These are phyloP conservation scores for Alca torda DNA, from an alignment of 2,797 vertebrate species.

Conservation along the genomic window DNA sequence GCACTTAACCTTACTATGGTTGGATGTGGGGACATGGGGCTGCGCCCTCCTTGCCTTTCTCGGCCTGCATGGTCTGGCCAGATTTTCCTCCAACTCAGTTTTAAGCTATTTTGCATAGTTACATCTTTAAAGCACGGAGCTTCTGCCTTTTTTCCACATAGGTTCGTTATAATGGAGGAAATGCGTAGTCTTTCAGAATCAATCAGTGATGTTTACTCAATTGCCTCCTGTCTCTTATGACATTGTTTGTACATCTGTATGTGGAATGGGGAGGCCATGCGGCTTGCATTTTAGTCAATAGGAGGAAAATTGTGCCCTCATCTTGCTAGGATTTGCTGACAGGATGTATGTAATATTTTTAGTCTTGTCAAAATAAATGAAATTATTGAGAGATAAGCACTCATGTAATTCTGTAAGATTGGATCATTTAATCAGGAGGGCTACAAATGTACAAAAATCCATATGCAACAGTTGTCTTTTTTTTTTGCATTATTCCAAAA, in stretches of 20 bases:
- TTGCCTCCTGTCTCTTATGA: not conserved
- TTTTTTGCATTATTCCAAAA: not conserved
- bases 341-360: not conserved
- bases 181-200: not conserved
- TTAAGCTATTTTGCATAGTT: not conserved
- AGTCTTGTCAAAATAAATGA: not conserved
- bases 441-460: not conserved
- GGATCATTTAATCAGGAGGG: not conserved
- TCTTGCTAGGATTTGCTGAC: not conserved
- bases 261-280: not conserved
- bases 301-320: not conserved
- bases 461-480: not conserved
- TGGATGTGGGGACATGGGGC: not conserved
- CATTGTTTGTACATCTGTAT: not conserved
- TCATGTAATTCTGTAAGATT: not conserved
- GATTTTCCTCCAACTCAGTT: not conserved
- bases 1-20: rapidly evolving
- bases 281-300: not conserved
- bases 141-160: not conserved
- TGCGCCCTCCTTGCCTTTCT: not conserved
- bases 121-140: not conserved
- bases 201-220: not conserved
- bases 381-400: not conserved
- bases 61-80: rapidly evolving
- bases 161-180: not conserved